Evolutionary conservation across 2,113 vertebrate species (phyloP).

Genomic region (Nansenia antarctica): DNA sequence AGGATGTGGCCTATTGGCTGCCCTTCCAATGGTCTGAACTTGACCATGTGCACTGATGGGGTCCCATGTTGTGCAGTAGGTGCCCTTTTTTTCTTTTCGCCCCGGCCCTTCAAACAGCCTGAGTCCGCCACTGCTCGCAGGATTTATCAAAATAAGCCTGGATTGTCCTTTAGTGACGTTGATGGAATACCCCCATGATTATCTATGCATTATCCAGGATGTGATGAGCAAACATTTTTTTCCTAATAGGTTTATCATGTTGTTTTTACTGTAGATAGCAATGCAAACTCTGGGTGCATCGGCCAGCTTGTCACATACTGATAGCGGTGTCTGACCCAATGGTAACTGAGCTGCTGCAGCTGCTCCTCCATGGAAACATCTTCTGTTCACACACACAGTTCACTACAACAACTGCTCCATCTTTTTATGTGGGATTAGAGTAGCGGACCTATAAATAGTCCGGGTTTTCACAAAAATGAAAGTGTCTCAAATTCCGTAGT

Average conservation of each 20-base stretch:
- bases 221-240: neutral
- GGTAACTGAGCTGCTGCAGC: slow-evolving; percentile 44
- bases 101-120: no score
- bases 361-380: slow-evolving; percentile 51
- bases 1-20: no score
- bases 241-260: slow-evolving; percentile 15
- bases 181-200: no score
- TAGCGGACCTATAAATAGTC: slow-evolving; percentile 48
- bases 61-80: no score
- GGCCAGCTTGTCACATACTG: slow-evolving; percentile 35
- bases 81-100: no score
- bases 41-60: no score
- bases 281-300: slow-evolving; percentile 27
- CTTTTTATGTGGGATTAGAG: slow-evolving; percentile 42
- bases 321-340: slow-evolving; percentile 15
- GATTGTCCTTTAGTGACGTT: no score
- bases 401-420: slow-evolving; percentile 44
- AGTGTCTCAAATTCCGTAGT: slow-evolving; percentile 41
- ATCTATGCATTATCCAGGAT: neutral
- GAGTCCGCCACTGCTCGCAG: no score
- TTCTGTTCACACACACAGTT: slow-evolving; percentile 28
- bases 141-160: no score
- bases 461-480: slow-evolving; percentile 42
- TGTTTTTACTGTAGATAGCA: slow-evolving; percentile 28
- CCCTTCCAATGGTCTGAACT: no score